Evolutionary conservation across 2,888 invertebrate genomes (phyloP), one percentile per base, ranked within the genome.

Genomic region (Cantharis rufa): DNA sequence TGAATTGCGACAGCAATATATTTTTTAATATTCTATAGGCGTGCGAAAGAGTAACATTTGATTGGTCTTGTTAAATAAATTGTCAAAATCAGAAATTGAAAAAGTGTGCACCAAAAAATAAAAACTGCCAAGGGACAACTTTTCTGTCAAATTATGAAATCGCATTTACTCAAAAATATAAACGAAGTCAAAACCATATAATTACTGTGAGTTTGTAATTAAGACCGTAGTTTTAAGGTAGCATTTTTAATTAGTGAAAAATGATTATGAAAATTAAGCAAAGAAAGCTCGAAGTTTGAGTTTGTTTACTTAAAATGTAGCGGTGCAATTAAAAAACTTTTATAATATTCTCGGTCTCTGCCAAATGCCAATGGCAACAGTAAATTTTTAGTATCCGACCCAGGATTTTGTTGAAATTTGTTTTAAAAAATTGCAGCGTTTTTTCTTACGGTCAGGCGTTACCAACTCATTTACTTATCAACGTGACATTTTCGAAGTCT

Each of bases 31-130:
- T 74, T 74, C 69, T 24, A 69, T 61, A 32, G 21, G 74, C 74
- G 70, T 63, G 21, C 15, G 27, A 32, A 61, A 15, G 21, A 24
- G 69, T 69, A 69, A 70, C 63, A 70, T 74, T 74, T 70, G 74
- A 74, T 74, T 74, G 74, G 74, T 62, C 74, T 74, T 70, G 74
- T 74, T 74, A 74, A 74, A 74, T 74, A 74, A 74, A 74, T 74
- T 74, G 74, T 74, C 74, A 74, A 70, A 70, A 62, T 68, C 74
- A 74, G 74, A 62, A 72, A 63, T 71, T 63, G 64, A 64, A 16
- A 64, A 71, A 71, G 24, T 66, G 68, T 61, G 16, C 61, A 62
- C 68, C 62, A 48, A 74, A 74, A 69, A 63, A 61, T 69, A 21
- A 27, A 48, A 68, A 69, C 48, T 69, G 21, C 28, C 74, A 18